phyloP scores from a whole-genome alignment of 2,113 vertebrate species.

The Cephalopterus ornatus region DNA sequence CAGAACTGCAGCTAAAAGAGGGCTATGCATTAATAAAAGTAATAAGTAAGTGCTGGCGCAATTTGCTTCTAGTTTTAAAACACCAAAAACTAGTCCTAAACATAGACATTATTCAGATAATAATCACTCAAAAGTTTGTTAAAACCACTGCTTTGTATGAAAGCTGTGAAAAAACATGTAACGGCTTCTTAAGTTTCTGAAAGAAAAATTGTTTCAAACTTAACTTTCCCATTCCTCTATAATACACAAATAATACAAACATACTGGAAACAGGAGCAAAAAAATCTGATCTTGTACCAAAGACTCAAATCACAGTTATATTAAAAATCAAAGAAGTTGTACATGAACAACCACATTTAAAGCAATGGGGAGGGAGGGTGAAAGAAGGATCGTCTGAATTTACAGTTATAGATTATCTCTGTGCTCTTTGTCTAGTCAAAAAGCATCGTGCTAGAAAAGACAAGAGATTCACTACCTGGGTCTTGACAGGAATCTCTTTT shows the following conservation, averaged over 20 bases:
- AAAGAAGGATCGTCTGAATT: background rate
- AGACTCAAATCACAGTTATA: background rate
- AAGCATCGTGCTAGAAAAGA: background rate
- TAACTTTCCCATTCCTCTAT: background rate
- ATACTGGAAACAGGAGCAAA: background rate
- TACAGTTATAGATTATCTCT: background rate
- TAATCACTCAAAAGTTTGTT: background rate
- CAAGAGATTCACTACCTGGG: background rate
- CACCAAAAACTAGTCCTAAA: background rate
- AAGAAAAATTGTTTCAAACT: background rate
- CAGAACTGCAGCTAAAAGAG: background rate
- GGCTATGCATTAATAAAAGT: background rate
- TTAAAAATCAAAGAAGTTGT: background rate
- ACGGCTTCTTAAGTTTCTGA: background rate
- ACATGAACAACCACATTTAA: background rate
- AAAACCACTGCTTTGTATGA: background rate
- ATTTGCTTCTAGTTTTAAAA: background rate
- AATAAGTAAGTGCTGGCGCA: background rate
- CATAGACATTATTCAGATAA: background rate
- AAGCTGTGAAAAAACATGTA: background rate
- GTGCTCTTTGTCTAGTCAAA: background rate
- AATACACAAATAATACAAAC: background rate
- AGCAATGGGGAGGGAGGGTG: fast-evolving
- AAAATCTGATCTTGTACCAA: background rate
- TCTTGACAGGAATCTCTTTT: constrained; percentile 24